phyloP scores from a whole-genome alignment of 2,888 invertebrate genomes.

The Petrolisthes cinctipes region DNA sequence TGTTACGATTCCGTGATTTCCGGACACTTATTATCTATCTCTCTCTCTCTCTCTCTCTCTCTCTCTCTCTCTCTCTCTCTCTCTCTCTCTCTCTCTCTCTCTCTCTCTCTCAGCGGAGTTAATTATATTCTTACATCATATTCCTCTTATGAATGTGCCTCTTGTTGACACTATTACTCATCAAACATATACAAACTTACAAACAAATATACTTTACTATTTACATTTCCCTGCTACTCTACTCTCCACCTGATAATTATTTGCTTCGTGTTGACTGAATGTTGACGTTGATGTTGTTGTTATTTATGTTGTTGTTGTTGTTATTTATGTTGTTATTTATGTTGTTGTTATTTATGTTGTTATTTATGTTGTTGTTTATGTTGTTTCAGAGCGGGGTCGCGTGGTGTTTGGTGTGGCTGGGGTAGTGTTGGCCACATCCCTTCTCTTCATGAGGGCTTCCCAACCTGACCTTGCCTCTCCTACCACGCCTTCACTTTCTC shows the following conservation, averaged over 20 bases:
- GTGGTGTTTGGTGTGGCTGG: constrained; percentile 49
- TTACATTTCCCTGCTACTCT: neutral
- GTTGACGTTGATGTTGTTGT: neutral
- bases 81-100: constrained; percentile 12
- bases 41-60: neutral
- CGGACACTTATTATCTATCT: neutral
- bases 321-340: constrained; percentile 1
- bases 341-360: constrained; percentile 11
- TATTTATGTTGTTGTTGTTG: neutral
- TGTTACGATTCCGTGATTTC: neutral
- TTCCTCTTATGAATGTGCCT: neutral
- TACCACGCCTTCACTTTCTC: neutral
- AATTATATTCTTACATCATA: no score
- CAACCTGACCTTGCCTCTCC: constrained; percentile 3
- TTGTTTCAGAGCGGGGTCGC: constrained; percentile 33
- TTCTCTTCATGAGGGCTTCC: constrained; percentile 45
- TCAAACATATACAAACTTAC: no score
- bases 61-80: neutral
- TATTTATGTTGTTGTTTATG: neutral
- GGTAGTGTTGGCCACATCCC: constrained; percentile 41
- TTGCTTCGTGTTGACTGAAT: neutral
- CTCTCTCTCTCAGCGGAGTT: constrained; percentile 1
- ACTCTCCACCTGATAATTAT: neutral
- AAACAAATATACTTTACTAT: no score
- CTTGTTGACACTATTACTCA: no score